Evolutionary conservation across 2,888 invertebrate genomes (phyloP), one percentile per base, ranked within the genome.

Genomic region (Nipponacmea schrenckii): DNA sequence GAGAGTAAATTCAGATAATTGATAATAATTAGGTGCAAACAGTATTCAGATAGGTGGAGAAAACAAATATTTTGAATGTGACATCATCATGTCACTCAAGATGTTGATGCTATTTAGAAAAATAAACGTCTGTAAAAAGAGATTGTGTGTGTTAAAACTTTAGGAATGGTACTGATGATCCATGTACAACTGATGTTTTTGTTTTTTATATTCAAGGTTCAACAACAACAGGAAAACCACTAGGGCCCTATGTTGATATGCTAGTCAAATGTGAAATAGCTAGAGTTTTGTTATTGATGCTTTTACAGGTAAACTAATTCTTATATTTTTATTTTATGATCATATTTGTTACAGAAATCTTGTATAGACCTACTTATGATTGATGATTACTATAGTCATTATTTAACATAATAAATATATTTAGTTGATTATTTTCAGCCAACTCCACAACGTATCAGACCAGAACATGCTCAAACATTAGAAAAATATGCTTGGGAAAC

Each of bases 211-310:
- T 24, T 68, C 5, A 70, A 86, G 86, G 86, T n/a, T 85, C 83
- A 10, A 79, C 82, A 3, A 78, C 79, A 1, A 82, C 82, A 39
- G 86, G 86, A 5, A 85, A 83, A 69, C 87, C 87, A 17, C 79
- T 88, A n/a, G 89, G 89, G 27, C 88, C 87, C 2, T 89, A 86
- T 76, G 81, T 83, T 77, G 89, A 89, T 79, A 84, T 88, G 27
- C 73, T 88, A 64, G 90, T 75, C 81, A 92, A 93, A 81, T 93
- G 94, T 77, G 96, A 96, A 91, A 92, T 95, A 0, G 92, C 92
- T 72, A 91, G 94, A 81, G 91, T 96, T 50, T 90, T 96, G 26
- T 89, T 96, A 26, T 90, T 95, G 65, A 91, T 96, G 70, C 91
- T 94, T 68, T 90, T 94, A 62, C 92, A 93, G 84, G 87, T 87